phyloP scores from a whole-genome alignment of 2,113 vertebrate species.

The Bostrychus sinensis region DNA sequence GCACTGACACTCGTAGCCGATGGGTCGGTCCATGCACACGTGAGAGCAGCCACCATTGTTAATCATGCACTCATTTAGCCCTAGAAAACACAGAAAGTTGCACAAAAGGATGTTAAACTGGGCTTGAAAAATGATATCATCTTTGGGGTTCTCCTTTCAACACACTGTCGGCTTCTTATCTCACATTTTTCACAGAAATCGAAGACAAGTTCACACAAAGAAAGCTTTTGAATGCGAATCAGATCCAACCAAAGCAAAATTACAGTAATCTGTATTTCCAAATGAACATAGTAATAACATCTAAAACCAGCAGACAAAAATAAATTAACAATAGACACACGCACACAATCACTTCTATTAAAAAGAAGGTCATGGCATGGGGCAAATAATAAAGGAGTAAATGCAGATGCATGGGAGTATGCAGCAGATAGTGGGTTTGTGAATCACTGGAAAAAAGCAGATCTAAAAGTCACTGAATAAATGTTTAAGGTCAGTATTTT shows the following conservation, averaged over 20 bases:
- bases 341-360: slow-evolving; percentile 28
- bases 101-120: no score
- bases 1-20: slow-evolving; percentile 94
- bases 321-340: slow-evolving; percentile 6
- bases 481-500: neutral
- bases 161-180: slow-evolving; percentile 28
- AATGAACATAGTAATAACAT: slow-evolving; percentile 27
- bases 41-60: slow-evolving; percentile 98
- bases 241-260: slow-evolving; percentile 27
- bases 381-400: slow-evolving; percentile 22
- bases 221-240: slow-evolving; percentile 10
- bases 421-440: slow-evolving; percentile 2
- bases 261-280: slow-evolving; percentile 37
- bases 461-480: neutral
- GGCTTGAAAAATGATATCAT: slow-evolving; percentile 7
- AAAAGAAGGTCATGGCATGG: slow-evolving; percentile 44
- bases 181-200: slow-evolving; percentile 25
- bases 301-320: neutral
- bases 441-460: neutral
- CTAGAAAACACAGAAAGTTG: slow-evolving; percentile 54
- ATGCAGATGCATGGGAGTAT: slow-evolving; percentile 12
- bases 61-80: slow-evolving; percentile 83
- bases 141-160: slow-evolving; percentile 10
- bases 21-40: slow-evolving; percentile 91
- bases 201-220: neutral